phyloP scores from a whole-genome alignment of 2,888 invertebrate species.

The Dorcus hopei region DNA sequence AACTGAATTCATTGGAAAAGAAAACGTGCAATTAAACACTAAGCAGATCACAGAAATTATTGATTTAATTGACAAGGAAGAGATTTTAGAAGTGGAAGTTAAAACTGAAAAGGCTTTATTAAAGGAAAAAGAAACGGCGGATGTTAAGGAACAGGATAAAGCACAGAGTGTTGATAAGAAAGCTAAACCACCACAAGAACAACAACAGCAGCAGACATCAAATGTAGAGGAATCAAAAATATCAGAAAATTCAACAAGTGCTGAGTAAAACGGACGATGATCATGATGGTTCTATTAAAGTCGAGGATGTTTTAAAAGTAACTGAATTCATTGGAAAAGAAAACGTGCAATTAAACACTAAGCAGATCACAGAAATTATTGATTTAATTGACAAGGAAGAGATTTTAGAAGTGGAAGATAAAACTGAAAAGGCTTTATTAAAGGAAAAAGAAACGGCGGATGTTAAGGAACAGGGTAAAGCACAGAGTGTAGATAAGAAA shows the following conservation, averaged over 20 bases:
- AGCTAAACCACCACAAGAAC: neutral
- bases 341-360: slow-evolving; percentile 79
- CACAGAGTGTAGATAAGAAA: slow-evolving; percentile 2
- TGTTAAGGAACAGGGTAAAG: slow-evolving; percentile 4
- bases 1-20: slow-evolving; percentile 81
- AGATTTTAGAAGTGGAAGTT: slow-evolving; percentile 76
- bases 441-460: slow-evolving; percentile 45
- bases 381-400: slow-evolving; percentile 86
- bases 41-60: slow-evolving; percentile 86
- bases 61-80: slow-evolving; percentile 83
- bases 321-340: slow-evolving; percentile 89
- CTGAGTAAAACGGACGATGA: slow-evolving; percentile 88
- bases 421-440: slow-evolving; percentile 69
- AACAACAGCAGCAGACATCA: neutral
- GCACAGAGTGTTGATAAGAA: neutral
- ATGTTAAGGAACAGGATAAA: slow-evolving; percentile 6
- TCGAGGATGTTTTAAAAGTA: slow-evolving; percentile 93
- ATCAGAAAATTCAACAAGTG: slow-evolving; percentile 59
- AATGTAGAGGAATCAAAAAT: slow-evolving; percentile 4
- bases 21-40: slow-evolving; percentile 81
- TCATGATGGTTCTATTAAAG: slow-evolving; percentile 88
- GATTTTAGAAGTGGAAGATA: slow-evolving; percentile 75
- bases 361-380: slow-evolving; percentile 84
- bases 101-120: slow-evolving; percentile 72
- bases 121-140: slow-evolving; percentile 46